These are phyloP conservation scores for Rhamnusium bicolor DNA, from an alignment of 2,888 invertebrate species.

Conservation along the genomic window DNA sequence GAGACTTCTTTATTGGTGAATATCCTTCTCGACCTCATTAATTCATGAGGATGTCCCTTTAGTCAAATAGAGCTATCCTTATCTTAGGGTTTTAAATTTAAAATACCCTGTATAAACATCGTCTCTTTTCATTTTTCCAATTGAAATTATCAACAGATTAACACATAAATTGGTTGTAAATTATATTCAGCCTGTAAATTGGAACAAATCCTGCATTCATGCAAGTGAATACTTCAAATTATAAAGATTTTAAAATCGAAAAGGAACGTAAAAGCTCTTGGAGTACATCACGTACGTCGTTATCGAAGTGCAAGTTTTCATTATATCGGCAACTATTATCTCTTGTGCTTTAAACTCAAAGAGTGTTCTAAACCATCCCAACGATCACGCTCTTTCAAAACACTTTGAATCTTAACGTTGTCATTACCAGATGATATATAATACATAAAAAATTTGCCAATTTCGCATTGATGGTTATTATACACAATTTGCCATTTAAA, in stretches of 20 bases:
- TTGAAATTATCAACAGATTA: background rate
- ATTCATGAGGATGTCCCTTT: too few species aligned
- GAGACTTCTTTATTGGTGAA: too few species aligned
- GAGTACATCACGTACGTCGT: slow-evolving; percentile 32
- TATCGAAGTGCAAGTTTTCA: slow-evolving; percentile 36
- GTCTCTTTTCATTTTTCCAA: background rate
- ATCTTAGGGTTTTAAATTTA: too few species aligned
- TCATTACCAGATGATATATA: slow-evolving; percentile 21
- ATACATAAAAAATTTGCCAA: background rate
- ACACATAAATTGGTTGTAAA: background rate
- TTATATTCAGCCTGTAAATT: background rate
- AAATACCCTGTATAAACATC: too few species aligned
- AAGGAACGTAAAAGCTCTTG: slow-evolving; percentile 18
- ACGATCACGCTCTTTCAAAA: slow-evolving; percentile 9
- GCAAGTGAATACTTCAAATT: background rate
- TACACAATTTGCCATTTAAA: background rate
- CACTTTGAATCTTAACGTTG: slow-evolving; percentile 12
- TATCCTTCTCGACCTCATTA: too few species aligned
- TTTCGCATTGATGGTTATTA: background rate
- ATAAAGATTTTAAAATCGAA: slow-evolving; percentile 21
- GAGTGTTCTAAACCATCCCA: background rate
- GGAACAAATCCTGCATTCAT: background rate
- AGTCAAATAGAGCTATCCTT: too few species aligned
- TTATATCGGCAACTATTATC: slow-evolving; percentile 36
- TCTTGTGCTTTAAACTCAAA: slow-evolving; percentile 20